A percentile compares a stretch with the other conserved stretches of the same genome.
phyloP scores from a whole-genome alignment of 2,113 vertebrate species.

The Oryzias celebensis region DNA sequence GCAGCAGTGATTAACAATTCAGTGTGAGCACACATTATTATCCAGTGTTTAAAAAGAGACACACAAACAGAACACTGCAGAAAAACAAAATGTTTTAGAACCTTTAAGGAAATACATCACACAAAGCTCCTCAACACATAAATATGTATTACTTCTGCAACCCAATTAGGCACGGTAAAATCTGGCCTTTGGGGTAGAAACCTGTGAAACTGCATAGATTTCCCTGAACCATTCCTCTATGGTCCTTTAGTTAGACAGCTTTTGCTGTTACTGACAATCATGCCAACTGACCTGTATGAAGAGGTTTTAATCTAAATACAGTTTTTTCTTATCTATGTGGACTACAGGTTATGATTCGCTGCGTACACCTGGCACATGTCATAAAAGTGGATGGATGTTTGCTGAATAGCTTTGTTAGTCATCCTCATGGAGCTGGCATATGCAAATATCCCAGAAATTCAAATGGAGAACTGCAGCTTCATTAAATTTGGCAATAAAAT shows the following conservation, averaged over 20 bases:
- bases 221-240: slow-evolving; percentile 32
- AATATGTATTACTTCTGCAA: slow-evolving; percentile 65
- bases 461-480: slow-evolving; percentile 74
- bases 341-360: slow-evolving; percentile 26
- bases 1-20: slow-evolving; percentile 70
- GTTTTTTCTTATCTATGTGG: slow-evolving; percentile 16
- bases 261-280: slow-evolving; percentile 40
- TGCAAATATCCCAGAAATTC: slow-evolving; percentile 62
- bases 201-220: slow-evolving; percentile 49
- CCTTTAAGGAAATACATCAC: slow-evolving; percentile 48
- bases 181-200: slow-evolving; percentile 57
- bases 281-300: slow-evolving; percentile 30
- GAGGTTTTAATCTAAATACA: slow-evolving; percentile 37
- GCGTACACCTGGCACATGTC: slow-evolving; percentile 34
- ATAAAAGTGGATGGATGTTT: slow-evolving; percentile 48
- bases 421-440: slow-evolving; percentile 43
- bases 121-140: slow-evolving; percentile 52
- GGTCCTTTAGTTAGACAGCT: slow-evolving; percentile 19
- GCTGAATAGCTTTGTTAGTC: slow-evolving; percentile 52
- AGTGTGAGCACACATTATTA: slow-evolving; percentile 57
- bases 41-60: slow-evolving; percentile 42
- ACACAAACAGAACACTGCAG: slow-evolving; percentile 31
- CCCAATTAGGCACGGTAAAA: slow-evolving; percentile 56
- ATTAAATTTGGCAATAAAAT: slow-evolving; percentile 81
- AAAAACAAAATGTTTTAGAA: slow-evolving; percentile 44